Evolutionary conservation across 1,140 invertebrate genomes (phyloP).

Genomic region (Ceratosolen solmsi): DNA sequence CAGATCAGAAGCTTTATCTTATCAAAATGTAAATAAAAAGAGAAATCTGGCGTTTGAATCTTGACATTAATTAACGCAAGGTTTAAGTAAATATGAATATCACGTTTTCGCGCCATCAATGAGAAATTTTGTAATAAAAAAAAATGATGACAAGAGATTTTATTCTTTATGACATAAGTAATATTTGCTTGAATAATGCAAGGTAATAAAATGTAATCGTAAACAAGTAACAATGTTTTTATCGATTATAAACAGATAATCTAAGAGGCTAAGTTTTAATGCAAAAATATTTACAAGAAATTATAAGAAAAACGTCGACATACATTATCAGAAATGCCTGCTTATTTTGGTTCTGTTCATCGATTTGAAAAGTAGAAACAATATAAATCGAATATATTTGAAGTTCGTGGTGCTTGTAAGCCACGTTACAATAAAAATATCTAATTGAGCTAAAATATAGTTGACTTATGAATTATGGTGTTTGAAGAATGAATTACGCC

Average conservation of each 20-base stretch:
- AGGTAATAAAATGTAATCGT: neutral
- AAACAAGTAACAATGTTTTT: neutral
- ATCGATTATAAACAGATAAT: neutral
- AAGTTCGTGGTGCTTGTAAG: neutral
- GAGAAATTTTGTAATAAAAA: neutral
- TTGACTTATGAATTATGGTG: neutral
- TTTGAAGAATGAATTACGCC: neutral
- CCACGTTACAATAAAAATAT: neutral
- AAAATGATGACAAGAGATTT: neutral
- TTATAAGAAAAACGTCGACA: neutral
- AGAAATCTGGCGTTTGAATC: neutral
- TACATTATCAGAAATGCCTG: neutral
- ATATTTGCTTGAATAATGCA: neutral
- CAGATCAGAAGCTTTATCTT: neutral
- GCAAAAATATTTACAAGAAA: neutral
- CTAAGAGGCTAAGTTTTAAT: neutral
- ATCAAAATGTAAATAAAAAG: neutral
- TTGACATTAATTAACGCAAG: neutral
- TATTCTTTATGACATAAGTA: no score
- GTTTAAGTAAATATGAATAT: neutral
- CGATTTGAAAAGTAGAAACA: neutral
- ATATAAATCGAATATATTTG: neutral
- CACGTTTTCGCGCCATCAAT: neutral
- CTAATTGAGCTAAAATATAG: neutral
- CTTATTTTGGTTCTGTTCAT: neutral